Evolutionary conservation across 2,888 invertebrate genomes (phyloP), one percentile per base, ranked within the genome.

Genomic region (Tyria jacobaeae): DNA sequence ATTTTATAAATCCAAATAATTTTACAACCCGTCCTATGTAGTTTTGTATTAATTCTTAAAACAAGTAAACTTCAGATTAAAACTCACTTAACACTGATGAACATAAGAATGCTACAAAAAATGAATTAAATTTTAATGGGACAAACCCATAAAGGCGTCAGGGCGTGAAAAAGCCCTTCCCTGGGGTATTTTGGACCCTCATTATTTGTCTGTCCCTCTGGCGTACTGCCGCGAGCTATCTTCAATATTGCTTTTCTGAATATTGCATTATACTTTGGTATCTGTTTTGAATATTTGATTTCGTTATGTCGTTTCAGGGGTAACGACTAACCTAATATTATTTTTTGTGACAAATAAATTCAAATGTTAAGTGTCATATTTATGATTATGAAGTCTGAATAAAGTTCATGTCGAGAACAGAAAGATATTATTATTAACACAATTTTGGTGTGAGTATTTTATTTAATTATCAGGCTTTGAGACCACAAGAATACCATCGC

Each of bases 51-150:
- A 35, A 35, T 25, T 15, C 37, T 25, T 56, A 58, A 9, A 21
- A 44, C 3, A 21, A 21, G 21, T 44, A 21, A 12, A 44, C 12
- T 17, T 44, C 21, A 21, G 21, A 44, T 21, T 71, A 62, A 68
- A 68, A 49, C 47, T 41, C 52, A 39, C 58, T 70, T 47, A 54
- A 52, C 25, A 50, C 35, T 49, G 51, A 57, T 62, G 57, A 60
- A 51, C 56, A 66, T 54, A 65, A 59, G 60, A 70, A 50, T 56
- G 60, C 48, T 60, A 62, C 73, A 65, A 68, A 69, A 71, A 80
- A 73, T 74, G 81, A 84, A 84, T 88, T 83, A 87, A 88, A 86
- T 81, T 86, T 86, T 86, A 86, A 88, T 86, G 79, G 75, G 79
- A 80, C 78, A 77, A 83, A 78, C 81, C 82, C 71, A 79, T 83